These are phyloP conservation scores for Odocoileus hemionus DNA, from an alignment of 2,113 vertebrate genomes.

Conservation along the genomic window DNA sequence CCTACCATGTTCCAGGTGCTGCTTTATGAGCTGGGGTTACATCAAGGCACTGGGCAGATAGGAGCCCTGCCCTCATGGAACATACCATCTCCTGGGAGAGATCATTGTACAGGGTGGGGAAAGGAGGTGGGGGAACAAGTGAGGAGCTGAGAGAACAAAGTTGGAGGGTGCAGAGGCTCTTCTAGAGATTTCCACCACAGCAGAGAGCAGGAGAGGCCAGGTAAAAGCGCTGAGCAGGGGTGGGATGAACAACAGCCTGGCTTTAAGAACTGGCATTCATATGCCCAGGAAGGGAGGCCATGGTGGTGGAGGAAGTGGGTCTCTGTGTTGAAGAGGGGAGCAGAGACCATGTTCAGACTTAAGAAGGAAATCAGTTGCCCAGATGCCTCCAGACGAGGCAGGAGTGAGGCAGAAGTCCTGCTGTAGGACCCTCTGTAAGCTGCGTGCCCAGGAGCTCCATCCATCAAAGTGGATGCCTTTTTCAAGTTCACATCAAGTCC, in stretches of 20 bases:
- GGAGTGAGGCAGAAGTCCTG: neutral
- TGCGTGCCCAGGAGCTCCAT: accelerated
- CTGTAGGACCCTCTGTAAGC: too few species aligned
- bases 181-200: neutral
- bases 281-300: too few species aligned
- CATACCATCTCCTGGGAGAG: neutral
- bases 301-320: neutral
- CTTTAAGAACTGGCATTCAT: neutral
- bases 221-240: accelerated
- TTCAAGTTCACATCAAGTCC: neutral
- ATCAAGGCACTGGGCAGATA: neutral
- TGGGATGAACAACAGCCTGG: too few species aligned
- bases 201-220: neutral
- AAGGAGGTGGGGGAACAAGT: neutral
- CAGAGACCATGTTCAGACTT: neutral
- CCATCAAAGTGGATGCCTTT: neutral
- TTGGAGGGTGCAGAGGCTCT: accelerated
- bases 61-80: neutral
- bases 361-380: neutral
- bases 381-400: accelerated
- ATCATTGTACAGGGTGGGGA: neutral
- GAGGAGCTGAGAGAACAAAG: neutral
- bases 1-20: neutral
- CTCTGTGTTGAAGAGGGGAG: neutral
- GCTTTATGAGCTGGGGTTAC: neutral